Evolutionary conservation across 2,797 vertebrate species (phyloP).

Genomic region (Argyrosomus regius): DNA sequence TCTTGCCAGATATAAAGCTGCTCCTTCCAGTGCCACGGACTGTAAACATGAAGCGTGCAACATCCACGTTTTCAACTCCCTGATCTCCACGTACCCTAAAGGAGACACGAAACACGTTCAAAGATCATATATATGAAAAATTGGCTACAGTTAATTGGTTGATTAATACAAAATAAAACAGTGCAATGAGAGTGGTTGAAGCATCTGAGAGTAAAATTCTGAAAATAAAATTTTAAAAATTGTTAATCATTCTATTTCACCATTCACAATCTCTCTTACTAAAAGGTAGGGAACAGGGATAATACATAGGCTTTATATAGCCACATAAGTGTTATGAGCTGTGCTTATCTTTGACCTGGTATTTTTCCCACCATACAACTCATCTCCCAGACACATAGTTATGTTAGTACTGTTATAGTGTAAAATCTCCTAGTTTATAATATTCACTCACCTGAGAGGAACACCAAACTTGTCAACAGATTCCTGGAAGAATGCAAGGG

Average conservation of each 20-base stretch:
- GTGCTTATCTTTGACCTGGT: too few species aligned
- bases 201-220: too few species aligned
- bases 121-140: background rate
- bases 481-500: constrained; percentile 34
- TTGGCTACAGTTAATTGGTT: background rate
- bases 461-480: constrained; percentile 38
- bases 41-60: constrained; percentile 2
- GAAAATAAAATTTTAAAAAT: too few species aligned
- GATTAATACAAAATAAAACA: background rate
- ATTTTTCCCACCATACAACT: too few species aligned
- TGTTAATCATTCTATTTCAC: too few species aligned
- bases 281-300: too few species aligned
- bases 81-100: constrained; percentile 9
- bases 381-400: background rate
- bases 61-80: constrained; percentile 5
- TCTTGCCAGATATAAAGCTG: background rate
- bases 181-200: background rate
- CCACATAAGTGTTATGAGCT: too few species aligned
- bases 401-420: background rate
- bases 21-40: constrained; percentile 7
- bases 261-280: too few species aligned
- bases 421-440: background rate
- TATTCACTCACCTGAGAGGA: constrained; percentile 25
- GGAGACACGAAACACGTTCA: background rate
- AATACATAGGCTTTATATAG: too few species aligned